phyloP scores from a whole-genome alignment of 2,888 invertebrate species.

The Drosophila trichaetosa region DNA sequence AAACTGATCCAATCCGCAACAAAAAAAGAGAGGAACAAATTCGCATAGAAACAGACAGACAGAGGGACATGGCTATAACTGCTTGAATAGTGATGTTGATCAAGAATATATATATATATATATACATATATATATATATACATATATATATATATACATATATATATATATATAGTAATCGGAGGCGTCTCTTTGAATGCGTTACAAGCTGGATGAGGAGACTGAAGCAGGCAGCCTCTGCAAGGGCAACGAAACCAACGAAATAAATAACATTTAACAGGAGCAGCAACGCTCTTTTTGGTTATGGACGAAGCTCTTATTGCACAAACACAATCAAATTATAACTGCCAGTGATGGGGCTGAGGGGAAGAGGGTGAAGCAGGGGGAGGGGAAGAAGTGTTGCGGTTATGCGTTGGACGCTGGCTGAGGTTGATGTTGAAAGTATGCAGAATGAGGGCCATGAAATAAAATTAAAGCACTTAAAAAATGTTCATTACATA shows the following conservation, averaged over 20 bases:
- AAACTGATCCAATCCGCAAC: not conserved
- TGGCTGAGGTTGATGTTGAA: not conserved
- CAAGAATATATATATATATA: not conserved
- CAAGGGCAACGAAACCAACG: not conserved
- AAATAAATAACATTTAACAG: conserved; percentile 50
- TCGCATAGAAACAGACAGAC: not conserved
- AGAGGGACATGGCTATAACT: not conserved
- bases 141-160: not conserved
- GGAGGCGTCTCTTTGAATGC: too few relatives aligned
- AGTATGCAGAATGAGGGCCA: conserved; percentile 30
- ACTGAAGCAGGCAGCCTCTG: not conserved
- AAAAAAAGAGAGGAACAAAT: not conserved
- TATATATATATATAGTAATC: not conserved
- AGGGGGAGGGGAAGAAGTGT: not conserved
- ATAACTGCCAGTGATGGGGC: conserved; percentile 28
- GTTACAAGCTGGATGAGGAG: not conserved
- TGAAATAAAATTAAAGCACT: conserved; percentile 76
- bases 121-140: not conserved
- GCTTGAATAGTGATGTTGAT: not conserved
- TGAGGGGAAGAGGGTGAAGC: not conserved
- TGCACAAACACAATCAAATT: conserved; percentile 66
- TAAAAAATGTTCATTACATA: conserved; percentile 69
- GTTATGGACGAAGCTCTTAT: conserved; percentile 36
- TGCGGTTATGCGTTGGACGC: not conserved
- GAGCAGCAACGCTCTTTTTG: conserved; percentile 33